A percentile compares a stretch with the other conserved stretches of the same genome.
These are phyloP conservation scores for Periophthalmodon schlosseri DNA, from an alignment of 2,113 vertebrate species.

Conservation along the genomic window DNA sequence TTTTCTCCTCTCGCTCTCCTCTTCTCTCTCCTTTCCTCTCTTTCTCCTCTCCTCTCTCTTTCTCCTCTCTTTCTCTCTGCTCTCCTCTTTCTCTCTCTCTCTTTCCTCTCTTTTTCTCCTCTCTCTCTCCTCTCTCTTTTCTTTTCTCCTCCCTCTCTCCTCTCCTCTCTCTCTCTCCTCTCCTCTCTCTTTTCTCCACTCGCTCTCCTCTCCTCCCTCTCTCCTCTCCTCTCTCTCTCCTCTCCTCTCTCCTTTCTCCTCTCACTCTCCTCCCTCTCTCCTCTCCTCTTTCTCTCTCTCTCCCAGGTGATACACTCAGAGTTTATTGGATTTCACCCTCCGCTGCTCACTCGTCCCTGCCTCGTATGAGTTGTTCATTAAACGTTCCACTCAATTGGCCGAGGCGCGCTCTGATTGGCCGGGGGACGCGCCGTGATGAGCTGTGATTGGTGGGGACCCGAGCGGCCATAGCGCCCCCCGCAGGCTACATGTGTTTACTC, in stretches of 20 bases:
- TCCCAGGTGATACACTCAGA: conserved; percentile 64
- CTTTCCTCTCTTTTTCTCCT: neutral
- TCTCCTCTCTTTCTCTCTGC: too few relatives aligned
- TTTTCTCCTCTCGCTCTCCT: neutral
- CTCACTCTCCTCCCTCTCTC: neutral
- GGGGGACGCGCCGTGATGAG: conserved; percentile 27
- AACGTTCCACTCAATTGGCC: conserved; percentile 73
- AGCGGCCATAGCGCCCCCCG: conserved; percentile 57
- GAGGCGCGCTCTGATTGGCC: neutral
- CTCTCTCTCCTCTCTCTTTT: neutral
- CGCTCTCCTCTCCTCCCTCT: neutral
- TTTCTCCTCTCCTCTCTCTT: neutral
- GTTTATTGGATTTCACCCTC: conserved; percentile 77
- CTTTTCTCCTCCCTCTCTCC: neutral
- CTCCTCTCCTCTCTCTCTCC: neutral
- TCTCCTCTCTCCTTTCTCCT: neutral
- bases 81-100: neutral
- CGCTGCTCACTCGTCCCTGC: conserved; percentile 34
- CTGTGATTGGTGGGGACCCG: neutral
- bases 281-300: conserved; percentile 18
- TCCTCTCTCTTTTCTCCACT: neutral
- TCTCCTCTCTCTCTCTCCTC: neutral
- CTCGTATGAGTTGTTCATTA: conserved; percentile 70
- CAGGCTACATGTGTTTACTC: conserved; percentile 35
- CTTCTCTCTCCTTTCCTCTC: neutral